Conservation (phyloP, 2,797 vertebrate species). For the Anomalospiza imberbis region DNA sequence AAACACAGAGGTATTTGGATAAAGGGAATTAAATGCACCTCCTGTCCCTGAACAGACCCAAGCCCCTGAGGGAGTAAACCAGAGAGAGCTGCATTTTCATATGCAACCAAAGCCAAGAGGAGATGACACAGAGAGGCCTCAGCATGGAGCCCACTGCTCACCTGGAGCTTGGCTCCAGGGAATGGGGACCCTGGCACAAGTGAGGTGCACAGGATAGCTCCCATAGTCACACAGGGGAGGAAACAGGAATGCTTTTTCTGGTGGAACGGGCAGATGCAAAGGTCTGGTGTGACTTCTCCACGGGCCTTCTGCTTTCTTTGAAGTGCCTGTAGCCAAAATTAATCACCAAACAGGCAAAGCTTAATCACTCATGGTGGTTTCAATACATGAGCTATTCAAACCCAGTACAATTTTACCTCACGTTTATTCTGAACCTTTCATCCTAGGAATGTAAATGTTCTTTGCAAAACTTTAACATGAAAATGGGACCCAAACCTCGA, state of each 20-base stretch:
- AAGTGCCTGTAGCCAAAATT: background rate
- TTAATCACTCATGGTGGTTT: background rate
- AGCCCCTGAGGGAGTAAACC: background rate
- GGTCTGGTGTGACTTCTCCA: background rate
- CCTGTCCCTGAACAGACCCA: background rate
- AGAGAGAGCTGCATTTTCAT: background rate
- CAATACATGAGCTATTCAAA: background rate
- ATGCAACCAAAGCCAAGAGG: background rate
- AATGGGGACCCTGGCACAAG: background rate
- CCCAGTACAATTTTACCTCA: background rate
- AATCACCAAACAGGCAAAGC: background rate
- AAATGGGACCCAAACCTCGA: background rate
- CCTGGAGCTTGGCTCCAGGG: background rate
- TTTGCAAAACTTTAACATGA: background rate
- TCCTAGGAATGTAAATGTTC: background rate
- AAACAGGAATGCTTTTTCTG: background rate
- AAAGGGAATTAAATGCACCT: background rate
- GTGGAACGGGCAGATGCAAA: background rate
- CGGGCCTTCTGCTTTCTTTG: background rate
- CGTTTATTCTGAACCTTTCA: fast-evolving
- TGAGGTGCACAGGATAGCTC: background rate
- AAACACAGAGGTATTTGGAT: background rate
- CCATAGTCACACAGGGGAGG: background rate
- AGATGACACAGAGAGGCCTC: background rate
- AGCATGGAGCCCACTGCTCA: background rate